phyloP scores from a whole-genome alignment of 1,140 invertebrate species.

The Drosophila burlai region DNA sequence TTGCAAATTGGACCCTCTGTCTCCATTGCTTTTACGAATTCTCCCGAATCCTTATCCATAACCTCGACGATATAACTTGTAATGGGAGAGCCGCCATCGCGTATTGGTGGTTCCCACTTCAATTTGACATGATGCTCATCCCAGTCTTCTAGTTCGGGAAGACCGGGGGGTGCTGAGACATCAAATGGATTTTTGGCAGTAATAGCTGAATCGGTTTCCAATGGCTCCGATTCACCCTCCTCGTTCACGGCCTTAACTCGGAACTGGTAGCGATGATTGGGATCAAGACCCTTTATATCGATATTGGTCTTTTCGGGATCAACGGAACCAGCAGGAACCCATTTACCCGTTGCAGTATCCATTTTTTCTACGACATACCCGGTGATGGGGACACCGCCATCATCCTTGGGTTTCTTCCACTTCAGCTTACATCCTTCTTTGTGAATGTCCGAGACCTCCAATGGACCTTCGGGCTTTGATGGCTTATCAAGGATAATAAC shows the following conservation, averaged over 20 bases:
- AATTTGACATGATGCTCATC: constrained; percentile 96
- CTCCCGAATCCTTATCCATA: constrained; percentile 87
- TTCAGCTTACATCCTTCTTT: constrained; percentile 97
- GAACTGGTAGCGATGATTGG: constrained; percentile 97
- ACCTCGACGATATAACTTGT: constrained; percentile 95
- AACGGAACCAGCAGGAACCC: constrained; percentile 94
- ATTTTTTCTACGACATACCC: constrained; percentile 97
- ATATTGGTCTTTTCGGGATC: constrained; percentile 95
- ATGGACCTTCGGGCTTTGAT: constrained; percentile 95
- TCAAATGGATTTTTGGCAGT: constrained; percentile 99
- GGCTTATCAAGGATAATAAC: constrained; percentile 97
- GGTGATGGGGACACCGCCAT: constrained; percentile 96
- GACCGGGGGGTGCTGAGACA: constrained; percentile 93
- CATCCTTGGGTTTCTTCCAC: constrained; percentile 98
- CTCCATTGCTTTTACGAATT: constrained; percentile 90
- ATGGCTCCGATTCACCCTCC: constrained; percentile 96
- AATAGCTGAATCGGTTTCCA: constrained; percentile 94
- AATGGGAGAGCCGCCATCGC: constrained; percentile 98
- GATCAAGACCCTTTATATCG: constrained; percentile 94
- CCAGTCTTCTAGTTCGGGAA: constrained; percentile 97
- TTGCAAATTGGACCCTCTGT: constrained; percentile 91
- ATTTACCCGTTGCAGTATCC: constrained; percentile 94
- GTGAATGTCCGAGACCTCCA: constrained; percentile 96
- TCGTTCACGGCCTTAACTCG: constrained; percentile 97
- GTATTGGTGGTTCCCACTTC: constrained; percentile 97